phyloP scores from a whole-genome alignment of 2,888 invertebrate genomes.

The Orgyia antiqua region DNA sequence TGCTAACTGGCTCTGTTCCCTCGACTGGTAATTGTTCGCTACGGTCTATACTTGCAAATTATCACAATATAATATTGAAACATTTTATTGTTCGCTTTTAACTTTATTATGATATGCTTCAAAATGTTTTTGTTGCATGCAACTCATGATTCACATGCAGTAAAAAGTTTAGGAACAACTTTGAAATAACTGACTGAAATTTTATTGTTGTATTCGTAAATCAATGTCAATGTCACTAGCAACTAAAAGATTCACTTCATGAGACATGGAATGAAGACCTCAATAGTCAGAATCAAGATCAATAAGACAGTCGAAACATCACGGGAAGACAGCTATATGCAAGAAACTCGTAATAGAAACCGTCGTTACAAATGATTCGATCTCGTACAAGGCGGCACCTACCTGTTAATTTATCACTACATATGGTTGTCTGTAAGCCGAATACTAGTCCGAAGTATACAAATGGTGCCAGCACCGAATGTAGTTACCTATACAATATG shows the following conservation, averaged over 20 bases:
- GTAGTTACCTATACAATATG: slow-evolving; percentile 20
- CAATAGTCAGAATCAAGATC: no score
- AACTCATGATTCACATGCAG: slow-evolving; percentile 8
- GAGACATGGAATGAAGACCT: no score
- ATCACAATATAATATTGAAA: slow-evolving; percentile 37
- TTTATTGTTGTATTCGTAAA: no score
- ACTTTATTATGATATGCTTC: slow-evolving; percentile 27
- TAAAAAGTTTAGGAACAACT: no score
- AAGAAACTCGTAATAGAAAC: no score
- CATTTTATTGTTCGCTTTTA: slow-evolving; percentile 23
- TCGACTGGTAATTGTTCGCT: slow-evolving; percentile 38
- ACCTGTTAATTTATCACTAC: slow-evolving; percentile 22
- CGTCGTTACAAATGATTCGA: slow-evolving; percentile 19
- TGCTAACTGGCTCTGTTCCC: slow-evolving; percentile 40
- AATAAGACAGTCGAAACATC: no score
- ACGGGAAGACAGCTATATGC: no score
- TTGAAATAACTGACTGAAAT: no score
- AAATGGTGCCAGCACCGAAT: slow-evolving; percentile 19
- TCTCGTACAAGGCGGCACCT: slow-evolving; percentile 22
- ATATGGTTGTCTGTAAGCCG: slow-evolving; percentile 20
- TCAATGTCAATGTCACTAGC: no score
- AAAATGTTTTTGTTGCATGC: slow-evolving; percentile 21
- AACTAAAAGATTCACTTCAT: no score
- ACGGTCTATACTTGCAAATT: slow-evolving; percentile 41
- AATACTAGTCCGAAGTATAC: slow-evolving; percentile 21